These are phyloP conservation scores for Drosophila azteca DNA, from an alignment of 1,140 invertebrate species.

Conservation along the genomic window DNA sequence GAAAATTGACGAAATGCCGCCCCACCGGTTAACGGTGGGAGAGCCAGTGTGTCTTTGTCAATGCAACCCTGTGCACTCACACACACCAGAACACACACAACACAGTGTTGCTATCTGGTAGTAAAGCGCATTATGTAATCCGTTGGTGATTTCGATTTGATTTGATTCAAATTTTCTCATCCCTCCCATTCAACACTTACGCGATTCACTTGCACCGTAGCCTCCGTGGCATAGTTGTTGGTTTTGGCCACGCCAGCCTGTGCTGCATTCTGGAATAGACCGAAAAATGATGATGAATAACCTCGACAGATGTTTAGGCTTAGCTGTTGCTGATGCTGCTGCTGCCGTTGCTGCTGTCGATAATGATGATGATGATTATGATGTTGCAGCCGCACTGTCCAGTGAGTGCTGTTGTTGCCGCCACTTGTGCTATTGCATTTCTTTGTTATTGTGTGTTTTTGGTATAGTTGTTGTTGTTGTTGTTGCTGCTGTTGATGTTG, in stretches of 20 bases:
- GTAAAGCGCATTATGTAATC: conserved; percentile 71
- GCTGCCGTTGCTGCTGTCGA: conserved; percentile 28
- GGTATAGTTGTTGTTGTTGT: conserved; percentile 19
- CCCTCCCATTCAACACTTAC: conserved; percentile 42
- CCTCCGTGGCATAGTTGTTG: conserved; percentile 83
- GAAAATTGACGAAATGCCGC: conserved; percentile 10
- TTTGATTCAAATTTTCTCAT: conserved; percentile 6
- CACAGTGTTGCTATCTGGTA: conserved; percentile 19
- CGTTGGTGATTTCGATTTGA: conserved; percentile 15
- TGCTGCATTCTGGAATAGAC: conserved; percentile 83
- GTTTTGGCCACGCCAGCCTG: conserved; percentile 71
- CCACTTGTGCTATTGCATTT: conserved; percentile 14
- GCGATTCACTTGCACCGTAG: conserved; percentile 80
- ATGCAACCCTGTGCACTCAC: conserved; percentile 66
- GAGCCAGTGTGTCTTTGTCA: conserved; percentile 2
- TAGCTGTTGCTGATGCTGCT: conserved; percentile 36
- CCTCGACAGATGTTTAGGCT: conserved; percentile 48
- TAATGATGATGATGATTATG: conserved; percentile 12
- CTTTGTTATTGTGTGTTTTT: conserved; percentile 16
- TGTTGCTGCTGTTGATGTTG: conserved; percentile 19
- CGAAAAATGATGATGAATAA: conserved; percentile 83
- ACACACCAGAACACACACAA: conserved; percentile 12
- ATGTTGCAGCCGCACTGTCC: conserved; percentile 2
- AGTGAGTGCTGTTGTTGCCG: conserved; percentile 6
- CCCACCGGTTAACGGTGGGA: conserved; percentile 16